Evolutionary conservation across 2,113 vertebrate genomes (phyloP).

Genomic region (Onychostruthus taczanowskii): DNA sequence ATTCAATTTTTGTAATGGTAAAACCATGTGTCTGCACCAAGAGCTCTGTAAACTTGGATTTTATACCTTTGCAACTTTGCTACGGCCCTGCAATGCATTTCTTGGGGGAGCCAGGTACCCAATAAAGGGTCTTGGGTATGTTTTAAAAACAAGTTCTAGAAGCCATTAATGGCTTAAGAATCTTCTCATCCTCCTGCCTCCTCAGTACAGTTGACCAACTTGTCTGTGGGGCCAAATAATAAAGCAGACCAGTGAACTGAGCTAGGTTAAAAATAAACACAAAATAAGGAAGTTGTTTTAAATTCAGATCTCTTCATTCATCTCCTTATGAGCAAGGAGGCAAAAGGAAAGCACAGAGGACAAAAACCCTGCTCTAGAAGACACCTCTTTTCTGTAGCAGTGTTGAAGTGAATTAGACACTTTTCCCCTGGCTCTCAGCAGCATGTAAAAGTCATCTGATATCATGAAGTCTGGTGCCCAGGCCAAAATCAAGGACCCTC

Average conservation of each 20-base stretch:
- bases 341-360: background rate
- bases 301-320: constrained; percentile 31
- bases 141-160: background rate
- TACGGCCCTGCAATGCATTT: background rate
- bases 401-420: background rate
- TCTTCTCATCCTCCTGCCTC: background rate
- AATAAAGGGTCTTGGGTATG: background rate
- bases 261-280: background rate
- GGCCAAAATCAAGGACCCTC: background rate
- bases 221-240: background rate
- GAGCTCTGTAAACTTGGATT: background rate
- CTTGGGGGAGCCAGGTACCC: background rate
- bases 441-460: background rate
- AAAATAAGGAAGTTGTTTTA: constrained; percentile 11
- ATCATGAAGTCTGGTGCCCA: background rate
- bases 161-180: background rate
- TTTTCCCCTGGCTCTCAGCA: background rate
- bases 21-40: background rate
- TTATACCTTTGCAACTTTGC: background rate
- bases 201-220: background rate
- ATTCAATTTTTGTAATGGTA: background rate
- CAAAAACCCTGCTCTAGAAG: background rate
- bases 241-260: background rate
- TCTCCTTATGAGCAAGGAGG: background rate
- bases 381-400: background rate